Conservation (phyloP, 64 coral and sea anemone genomes). For the Pocillopora verrucosa region DNA sequence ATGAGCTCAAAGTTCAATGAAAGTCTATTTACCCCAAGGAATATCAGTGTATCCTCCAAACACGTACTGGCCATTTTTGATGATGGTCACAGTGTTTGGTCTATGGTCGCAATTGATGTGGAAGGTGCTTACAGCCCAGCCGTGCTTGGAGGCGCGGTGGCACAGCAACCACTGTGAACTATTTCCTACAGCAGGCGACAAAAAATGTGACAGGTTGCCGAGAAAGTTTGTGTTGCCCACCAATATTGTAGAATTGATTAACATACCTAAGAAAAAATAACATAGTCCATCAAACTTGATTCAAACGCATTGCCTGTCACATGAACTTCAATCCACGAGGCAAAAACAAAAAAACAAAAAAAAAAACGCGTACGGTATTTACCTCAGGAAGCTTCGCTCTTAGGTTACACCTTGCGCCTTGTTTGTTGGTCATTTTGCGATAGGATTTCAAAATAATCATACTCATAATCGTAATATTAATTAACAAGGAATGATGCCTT, state of each 20-base stretch:
- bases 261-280: not conserved
- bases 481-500: too few relatives aligned
- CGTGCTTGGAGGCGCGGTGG: not conserved
- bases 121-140: not conserved
- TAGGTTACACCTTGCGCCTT: too few relatives aligned
- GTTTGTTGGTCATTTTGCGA: too few relatives aligned
- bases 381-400: too few relatives aligned
- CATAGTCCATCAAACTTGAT: not conserved
- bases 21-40: not conserved
- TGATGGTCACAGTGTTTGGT: not conserved
- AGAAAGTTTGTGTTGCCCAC: not conserved
- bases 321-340: too few relatives aligned
- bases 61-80: not conserved
- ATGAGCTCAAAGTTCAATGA: not conserved
- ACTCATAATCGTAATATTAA: too few relatives aligned
- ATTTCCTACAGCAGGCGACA: not conserved
- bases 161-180: not conserved
- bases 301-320: too few relatives aligned
- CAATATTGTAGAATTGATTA: not conserved
- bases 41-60: not conserved
- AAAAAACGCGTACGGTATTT: too few relatives aligned
- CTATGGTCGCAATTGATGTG: not conserved
- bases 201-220: not conserved
- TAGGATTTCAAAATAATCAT: too few relatives aligned
- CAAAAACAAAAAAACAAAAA: too few relatives aligned